Base-by-base conservation (phyloP, 2,888 invertebrate genomes). In the Drosophila colorata region DNA sequence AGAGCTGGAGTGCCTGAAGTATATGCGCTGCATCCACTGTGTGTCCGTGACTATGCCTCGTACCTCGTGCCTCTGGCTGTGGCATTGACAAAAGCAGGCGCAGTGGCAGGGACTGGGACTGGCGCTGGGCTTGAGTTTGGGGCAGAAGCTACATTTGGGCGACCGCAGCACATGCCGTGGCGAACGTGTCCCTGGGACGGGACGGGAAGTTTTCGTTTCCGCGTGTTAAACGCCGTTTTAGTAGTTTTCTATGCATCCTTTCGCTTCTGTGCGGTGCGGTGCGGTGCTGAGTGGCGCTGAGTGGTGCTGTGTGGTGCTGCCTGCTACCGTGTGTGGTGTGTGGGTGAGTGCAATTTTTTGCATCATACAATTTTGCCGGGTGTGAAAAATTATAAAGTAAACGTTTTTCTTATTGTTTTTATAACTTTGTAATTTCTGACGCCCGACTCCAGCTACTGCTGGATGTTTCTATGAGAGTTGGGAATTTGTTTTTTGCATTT, bases 401-500 rank as follows among this genome's bases (percentile, higher is more conserved):
- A 88, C 87, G 85, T 88, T 85, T 80, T 87, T 75, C 75, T 78
- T 86, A 79, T 85, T 89, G 88, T 87, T 85, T 76, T 88, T 68
- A 88, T 85, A 87, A 78, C 85, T 84, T 85, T 84, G 72, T 85
- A 81, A 78, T 81, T 75, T 76, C 55, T 74, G 68, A 71, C 69
- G 69, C 83, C 69, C 48, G 37, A 44, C 37, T 23, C 23, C 23
- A 43, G 40, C 46, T 20, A 5, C 8, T 31, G 20, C 13, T 49
- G 18, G 8, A 18, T 9, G 8, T 40, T 18, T 38, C 51, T 52
- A 40, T 40, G 40, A 2, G 13, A 20, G 31, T 20, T 14, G 28
- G 4, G 4, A 13, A 33, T 65, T 14, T 40, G 33, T 16, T 38
- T 55, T 8, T 9, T 44, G 2, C 37, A 31, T 41, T 61, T 31